Conservation (phyloP, 1,140 invertebrate species). For the Oscheius sp. region DNA sequence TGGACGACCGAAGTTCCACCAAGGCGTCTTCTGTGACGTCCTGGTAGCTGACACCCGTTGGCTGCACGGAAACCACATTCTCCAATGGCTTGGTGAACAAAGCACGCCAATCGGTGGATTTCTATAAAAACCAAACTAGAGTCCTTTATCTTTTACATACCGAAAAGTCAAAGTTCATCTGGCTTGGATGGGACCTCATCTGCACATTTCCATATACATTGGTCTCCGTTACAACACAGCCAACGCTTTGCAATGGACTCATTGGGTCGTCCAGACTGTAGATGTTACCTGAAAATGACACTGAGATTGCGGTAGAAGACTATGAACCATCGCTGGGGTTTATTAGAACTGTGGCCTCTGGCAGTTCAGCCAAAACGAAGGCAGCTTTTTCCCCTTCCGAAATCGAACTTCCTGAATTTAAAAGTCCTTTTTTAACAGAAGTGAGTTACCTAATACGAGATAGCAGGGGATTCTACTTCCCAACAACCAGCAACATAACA, state of each 20-base stretch:
- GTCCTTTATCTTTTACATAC: background rate
- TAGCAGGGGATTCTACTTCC: background rate
- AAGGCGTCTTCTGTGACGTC: constrained; percentile 1
- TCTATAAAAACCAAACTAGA: background rate
- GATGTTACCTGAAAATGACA: background rate
- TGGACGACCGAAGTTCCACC: background rate
- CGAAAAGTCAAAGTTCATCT: background rate
- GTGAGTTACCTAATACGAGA: background rate
- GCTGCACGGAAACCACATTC: background rate
- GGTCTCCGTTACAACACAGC: background rate
- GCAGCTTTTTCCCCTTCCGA: background rate
- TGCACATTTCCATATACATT: background rate
- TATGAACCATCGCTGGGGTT: background rate
- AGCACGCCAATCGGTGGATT: background rate
- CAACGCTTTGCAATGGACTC: background rate
- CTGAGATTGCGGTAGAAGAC: background rate
- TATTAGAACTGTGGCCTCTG: background rate
- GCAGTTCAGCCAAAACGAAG: background rate
- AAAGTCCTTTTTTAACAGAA: background rate
- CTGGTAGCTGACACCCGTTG: background rate
- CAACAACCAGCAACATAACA: background rate
- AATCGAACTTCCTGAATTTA: background rate
- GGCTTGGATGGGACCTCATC: background rate
- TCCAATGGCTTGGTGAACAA: background rate
- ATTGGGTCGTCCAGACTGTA: background rate